Evolutionary conservation across 2,113 vertebrate genomes (phyloP), one percentile per base, ranked within the genome.

Genomic region (Syngnathus typhle): DNA sequence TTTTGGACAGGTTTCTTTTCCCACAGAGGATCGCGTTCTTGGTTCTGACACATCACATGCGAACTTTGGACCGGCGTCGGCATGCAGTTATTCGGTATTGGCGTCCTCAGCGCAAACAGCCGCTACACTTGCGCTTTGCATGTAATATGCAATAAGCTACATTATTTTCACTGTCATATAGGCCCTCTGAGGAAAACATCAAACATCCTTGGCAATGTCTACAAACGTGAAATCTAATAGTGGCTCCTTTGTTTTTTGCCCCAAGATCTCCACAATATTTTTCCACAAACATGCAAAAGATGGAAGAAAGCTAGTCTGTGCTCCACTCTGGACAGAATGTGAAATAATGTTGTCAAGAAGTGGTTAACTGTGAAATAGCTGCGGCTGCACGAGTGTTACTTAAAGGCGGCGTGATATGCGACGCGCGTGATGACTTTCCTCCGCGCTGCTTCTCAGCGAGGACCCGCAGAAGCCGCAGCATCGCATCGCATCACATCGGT

Each of bases 381-480:
- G 60, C 0, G 19, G 59, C 13, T 68, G 75, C 72, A 32, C 82
- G 70, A 77, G 78, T 65, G 23, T 62, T 68, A 43, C 79, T 4
- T 77, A 79, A 86, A 87, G 65, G 78, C 32, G 62, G 12, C 84
- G 71, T 54, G 76, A 81, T 47, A 47, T 81, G 85, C 85, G 81
- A 70, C 23, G 72, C 72, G 76, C 81, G 74, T 82, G 79, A 82
- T 80, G 84, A 84, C 82, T 85, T 85, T 84, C 85, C 79, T 85
- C 80, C 71, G 64, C 77, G 38, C 75, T 51, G 71, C 73, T 67
- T 64, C 76, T 70, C 73, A 59, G 79, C 66, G 71, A 80, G 83
- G 70, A 80, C 67, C 27, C 27, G 27, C 84, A 70, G 80, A 74
- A 80, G 79, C 86, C 77, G 84, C 79, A 63, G 73, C 79, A 64